Percentiles rank a stretch among this genome's conserved stretches.
phyloP scores from a whole-genome alignment of 2,113 vertebrate species.

The Vulpes vulpes region DNA sequence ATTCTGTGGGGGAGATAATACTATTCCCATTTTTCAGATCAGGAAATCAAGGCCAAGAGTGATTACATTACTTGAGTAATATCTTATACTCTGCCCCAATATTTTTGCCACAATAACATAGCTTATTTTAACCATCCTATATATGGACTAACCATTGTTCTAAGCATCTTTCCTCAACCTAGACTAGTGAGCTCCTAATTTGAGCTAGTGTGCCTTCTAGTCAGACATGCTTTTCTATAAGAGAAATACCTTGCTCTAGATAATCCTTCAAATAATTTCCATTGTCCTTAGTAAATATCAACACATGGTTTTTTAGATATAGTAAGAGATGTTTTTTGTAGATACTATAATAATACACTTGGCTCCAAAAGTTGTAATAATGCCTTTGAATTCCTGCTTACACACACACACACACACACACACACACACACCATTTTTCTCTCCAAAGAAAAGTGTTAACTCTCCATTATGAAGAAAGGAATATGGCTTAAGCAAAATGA shows the following conservation, averaged over 20 bases:
- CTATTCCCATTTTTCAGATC: conserved; percentile 5
- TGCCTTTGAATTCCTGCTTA: conserved; percentile 48
- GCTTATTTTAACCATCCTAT: conserved; percentile 37
- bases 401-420: neutral
- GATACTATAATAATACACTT: neutral
- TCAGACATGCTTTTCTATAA: neutral
- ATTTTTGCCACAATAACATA: conserved; percentile 23
- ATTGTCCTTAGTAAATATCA: conserved; percentile 44
- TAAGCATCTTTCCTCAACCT: conserved; percentile 1
- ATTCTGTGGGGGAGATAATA: neutral
- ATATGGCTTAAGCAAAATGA: neutral
- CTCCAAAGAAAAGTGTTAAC: conserved; percentile 7
- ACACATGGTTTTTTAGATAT: neutral
- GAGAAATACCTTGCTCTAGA: neutral
- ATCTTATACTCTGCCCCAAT: neutral
- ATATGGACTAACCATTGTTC: conserved; percentile 33
- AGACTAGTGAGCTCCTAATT: conserved; percentile 38
- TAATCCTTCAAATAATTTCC: conserved; percentile 33
- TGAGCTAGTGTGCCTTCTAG: conserved; percentile 32
- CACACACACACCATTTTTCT: neutral
- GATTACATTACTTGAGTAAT: conserved; percentile 17
- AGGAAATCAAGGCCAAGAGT: conserved; percentile 24
- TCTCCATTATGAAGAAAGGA: conserved; percentile 2
- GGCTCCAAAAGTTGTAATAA: conserved; percentile 8
- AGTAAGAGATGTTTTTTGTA: conserved; percentile 2